Conservation (phyloP, 1,140 invertebrate genomes). For the Drosophila pseudoananassae region DNA sequence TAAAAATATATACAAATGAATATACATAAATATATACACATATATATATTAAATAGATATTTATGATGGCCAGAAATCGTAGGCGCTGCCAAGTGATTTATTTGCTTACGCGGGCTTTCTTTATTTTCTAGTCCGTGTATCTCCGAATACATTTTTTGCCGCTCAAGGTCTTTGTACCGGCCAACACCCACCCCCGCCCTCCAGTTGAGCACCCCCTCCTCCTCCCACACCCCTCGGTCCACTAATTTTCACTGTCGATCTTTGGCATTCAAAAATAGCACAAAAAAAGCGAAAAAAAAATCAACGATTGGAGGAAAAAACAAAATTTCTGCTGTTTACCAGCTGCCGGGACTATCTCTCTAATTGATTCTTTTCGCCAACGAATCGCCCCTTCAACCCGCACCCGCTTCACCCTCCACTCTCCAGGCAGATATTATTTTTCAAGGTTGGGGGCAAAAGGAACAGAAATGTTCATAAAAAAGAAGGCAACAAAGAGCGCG, state of each 20-base stretch:
- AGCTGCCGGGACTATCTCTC: slow-evolving; percentile 60
- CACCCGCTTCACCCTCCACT: no score
- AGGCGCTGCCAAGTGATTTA: slow-evolving; percentile 61
- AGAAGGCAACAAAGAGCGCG: neutral
- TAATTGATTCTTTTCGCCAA: slow-evolving; percentile 51
- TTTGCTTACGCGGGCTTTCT: slow-evolving; percentile 66
- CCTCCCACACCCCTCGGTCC: neutral
- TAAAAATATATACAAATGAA: neutral
- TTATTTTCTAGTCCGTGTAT: slow-evolving; percentile 37
- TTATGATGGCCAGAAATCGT: slow-evolving; percentile 48
- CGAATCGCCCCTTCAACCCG: neutral
- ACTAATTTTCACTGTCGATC: slow-evolving; percentile 68
- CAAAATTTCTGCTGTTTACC: slow-evolving; percentile 50
- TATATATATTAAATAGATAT: slow-evolving; percentile 22
- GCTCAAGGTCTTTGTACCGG: slow-evolving; percentile 59
- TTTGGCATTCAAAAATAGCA: slow-evolving; percentile 79
- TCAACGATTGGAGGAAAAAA: neutral
- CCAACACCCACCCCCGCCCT: neutral
- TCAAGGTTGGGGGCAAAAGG: slow-evolving; percentile 35
- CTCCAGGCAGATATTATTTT: slow-evolving; percentile 16
- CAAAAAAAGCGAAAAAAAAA: slow-evolving; percentile 14
- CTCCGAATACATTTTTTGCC: slow-evolving; percentile 24
- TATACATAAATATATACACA: slow-evolving; percentile 5
- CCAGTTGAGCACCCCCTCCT: neutral
- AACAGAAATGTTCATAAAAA: neutral